Evolutionary conservation across 2,888 invertebrate genomes (phyloP), one percentile per base, ranked within the genome.

Genomic region (Arrhopalites spinosus): DNA sequence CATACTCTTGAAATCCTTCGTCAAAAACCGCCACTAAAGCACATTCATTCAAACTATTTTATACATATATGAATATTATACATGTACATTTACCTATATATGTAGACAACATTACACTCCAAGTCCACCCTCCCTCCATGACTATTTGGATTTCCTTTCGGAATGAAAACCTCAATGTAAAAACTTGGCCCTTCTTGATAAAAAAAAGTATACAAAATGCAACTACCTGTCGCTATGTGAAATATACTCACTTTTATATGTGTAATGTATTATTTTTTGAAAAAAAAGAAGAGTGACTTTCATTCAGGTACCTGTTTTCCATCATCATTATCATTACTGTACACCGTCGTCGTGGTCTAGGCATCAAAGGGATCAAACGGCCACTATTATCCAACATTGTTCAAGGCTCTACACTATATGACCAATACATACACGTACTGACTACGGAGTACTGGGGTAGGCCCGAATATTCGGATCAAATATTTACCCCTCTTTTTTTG

Each of bases 1-100:
- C 74, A 76, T 78, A 78, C 61, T 71, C 45, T 61, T 23, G 27
- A 20, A n/a, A n/a, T n/a, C n/a, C n/a, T 71, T 36, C 63, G 47
- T 71, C 30, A 36, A 73, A 64, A 64, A 64, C 63, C 47, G 61
- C 61, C 71, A 71, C 59, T 43, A 29, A 27, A 50, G n/a, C 45
- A 45, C 36, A n/a, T 30, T 25, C 17, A 61, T 56, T 1, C 23
- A 25, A 13, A 27, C 36, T 11, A 2, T 30, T 13, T 43, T 25
- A 61, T 11, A 61, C 53, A 53, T 8, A 53, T 20, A 11, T n/a
- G n/a, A 53, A 53, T 20, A 53, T 53, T 8, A 20, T 20, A 50
- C 45, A 11, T 50, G 17, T 50, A 50, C 50, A 20, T 50, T 50
- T 45, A 7, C 7, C 45, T 11, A 11, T 45, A 15, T 45, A 45